A percentile compares a stretch with the other conserved stretches of the same genome.
phyloP scores from a whole-genome alignment of 2,113 vertebrate species.

The Serinus canaria region DNA sequence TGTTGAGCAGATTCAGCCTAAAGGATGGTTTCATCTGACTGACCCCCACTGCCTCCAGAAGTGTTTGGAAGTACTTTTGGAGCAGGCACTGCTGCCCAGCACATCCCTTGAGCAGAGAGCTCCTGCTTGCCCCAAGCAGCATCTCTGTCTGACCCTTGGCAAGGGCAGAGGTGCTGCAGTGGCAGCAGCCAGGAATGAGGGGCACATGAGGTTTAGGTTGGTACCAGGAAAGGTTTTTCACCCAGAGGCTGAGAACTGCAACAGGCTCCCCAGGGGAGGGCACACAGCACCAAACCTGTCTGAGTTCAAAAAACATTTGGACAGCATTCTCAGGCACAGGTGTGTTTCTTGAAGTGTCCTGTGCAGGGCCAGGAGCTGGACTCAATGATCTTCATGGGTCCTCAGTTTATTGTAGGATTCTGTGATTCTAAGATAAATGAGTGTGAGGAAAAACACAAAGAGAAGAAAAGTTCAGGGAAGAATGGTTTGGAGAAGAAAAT shows the following conservation, averaged over 20 bases:
- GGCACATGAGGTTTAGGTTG: neutral
- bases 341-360: neutral
- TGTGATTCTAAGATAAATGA: neutral
- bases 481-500: neutral
- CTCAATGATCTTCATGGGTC: neutral
- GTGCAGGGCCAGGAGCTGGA: neutral
- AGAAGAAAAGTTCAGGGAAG: neutral
- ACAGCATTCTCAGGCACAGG: neutral
- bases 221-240: neutral
- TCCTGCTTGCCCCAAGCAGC: neutral
- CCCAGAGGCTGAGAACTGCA: neutral
- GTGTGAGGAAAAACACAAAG: neutral
- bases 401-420: neutral
- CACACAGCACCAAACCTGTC: neutral
- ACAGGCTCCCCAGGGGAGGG: neutral
- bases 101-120: neutral
- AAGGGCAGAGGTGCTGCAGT: neutral
- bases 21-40: neutral
- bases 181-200: neutral
- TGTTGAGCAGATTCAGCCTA: neutral
- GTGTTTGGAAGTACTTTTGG: neutral
- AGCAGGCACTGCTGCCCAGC: neutral
- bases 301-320: neutral
- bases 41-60: neutral
- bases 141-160: neutral